Base-by-base conservation (phyloP, 2,888 invertebrate species). In the Pachycephus smyrnensis region DNA sequence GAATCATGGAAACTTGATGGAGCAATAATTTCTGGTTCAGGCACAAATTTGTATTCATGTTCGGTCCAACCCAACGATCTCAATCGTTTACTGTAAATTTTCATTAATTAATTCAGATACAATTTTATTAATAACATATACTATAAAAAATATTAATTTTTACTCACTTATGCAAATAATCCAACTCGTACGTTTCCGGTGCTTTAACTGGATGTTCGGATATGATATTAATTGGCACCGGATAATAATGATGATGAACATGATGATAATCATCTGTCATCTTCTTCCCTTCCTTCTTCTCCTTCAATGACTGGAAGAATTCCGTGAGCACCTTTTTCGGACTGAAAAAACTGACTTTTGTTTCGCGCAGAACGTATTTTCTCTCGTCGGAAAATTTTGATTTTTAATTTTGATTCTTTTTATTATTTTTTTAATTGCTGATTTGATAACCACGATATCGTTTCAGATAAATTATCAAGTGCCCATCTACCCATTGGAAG, bases 221-320 rank as follows among this genome's bases (percentile, higher is more conserved):
- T 1, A 84, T 15, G 23, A 80, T 1, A 9, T 83, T 80, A 33
- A 87, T 23, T 9, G 85, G 85, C 1, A 85, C 75, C 1, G 88
- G 88, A 81, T 87, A 88, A 73, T 89, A 89, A 78, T 89, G 88
- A 80, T 87, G 73, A 81, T 89, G 88, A 79, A 85, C 86, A 79
- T 89, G 89, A 82, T 87, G 87, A 78, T 88, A 76, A 78, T 85
- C 82, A 9, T 81, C 40, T 9, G 80, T 81, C 12, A 80, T 79
- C 69, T 77, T 79, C 68, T 82, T 85, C 3, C 75, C 33, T 71
- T 84, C 83, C 73, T 86, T 82, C 68, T 86, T 88, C 23, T 80
- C 77, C 31, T 83, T 84, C 11, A 87, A 40, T 1, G 85, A 84
- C 31, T 85, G 81, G 23, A 88, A 78, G 75, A 87, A 84, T 35